Evolutionary conservation across 30 jellyfish, hydroid and myxozoan species (phyloP).

Genomic region (Sanderia malayensis): DNA sequence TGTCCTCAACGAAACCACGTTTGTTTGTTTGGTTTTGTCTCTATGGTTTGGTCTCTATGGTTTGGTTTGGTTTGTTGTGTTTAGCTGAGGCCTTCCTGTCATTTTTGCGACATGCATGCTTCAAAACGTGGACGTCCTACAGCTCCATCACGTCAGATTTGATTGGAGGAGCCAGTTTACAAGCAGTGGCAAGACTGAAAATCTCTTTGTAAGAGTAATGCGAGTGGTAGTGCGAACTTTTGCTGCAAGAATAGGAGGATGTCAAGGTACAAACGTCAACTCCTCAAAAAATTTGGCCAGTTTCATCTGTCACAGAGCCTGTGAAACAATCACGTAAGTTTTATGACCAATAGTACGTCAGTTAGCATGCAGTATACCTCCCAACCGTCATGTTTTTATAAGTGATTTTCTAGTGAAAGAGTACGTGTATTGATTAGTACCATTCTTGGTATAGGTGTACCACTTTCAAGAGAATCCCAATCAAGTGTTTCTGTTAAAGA

Average conservation of each 20-base stretch:
- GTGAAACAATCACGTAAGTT: neutral
- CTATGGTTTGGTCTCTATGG: neutral
- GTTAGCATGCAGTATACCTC: neutral
- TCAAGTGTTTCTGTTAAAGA: no score
- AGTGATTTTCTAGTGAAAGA: neutral
- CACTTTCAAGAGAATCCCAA: no score
- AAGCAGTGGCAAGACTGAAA: constrained; percentile 3
- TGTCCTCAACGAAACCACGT: no score
- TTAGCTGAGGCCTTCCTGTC: neutral
- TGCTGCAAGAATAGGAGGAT: constrained; percentile 1
- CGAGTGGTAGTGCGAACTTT: constrained; percentile 5
- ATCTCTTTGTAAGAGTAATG: no score
- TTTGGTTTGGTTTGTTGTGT: neutral
- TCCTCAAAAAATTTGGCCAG: neutral
- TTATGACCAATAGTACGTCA: neutral
- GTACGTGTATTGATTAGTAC: neutral
- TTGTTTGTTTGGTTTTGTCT: neutral
- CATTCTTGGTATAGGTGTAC: neutral
- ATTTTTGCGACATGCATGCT: no score
- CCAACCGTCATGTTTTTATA: neutral
- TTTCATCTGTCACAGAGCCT: no score
- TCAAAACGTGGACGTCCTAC: no score
- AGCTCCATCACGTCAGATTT: constrained; percentile 18
- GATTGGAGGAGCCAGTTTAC: constrained; percentile 27
- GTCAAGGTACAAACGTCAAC: neutral